These are phyloP conservation scores for Drosophila nigricruria DNA, from an alignment of 2,888 invertebrate species.

Conservation along the genomic window DNA sequence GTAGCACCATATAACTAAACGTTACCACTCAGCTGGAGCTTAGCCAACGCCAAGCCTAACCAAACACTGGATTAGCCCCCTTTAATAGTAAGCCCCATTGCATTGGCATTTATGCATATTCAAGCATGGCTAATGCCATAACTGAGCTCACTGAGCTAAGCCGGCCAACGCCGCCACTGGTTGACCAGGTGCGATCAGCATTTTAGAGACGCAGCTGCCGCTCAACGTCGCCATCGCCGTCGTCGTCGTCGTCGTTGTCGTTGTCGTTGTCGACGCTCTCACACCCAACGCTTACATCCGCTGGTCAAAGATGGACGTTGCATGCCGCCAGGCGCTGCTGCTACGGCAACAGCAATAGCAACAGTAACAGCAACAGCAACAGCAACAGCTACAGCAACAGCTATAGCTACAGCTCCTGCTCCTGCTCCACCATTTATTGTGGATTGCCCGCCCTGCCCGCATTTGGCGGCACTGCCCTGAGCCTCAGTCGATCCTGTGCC, in stretches of 20 bases:
- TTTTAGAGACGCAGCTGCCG: slow-evolving; percentile 42
- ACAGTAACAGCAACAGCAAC: slow-evolving; percentile 56
- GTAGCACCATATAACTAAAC: background rate
- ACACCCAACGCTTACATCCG: slow-evolving; percentile 54
- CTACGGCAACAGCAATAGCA: slow-evolving; percentile 51
- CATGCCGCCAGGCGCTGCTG: slow-evolving; percentile 69
- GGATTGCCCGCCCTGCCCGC: slow-evolving; percentile 33
- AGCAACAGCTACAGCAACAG: slow-evolving; percentile 58
- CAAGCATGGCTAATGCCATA: slow-evolving; percentile 49
- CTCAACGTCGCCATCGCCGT: slow-evolving; percentile 13
- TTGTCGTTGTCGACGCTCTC: slow-evolving; percentile 44
- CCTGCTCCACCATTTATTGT: slow-evolving; percentile 66
- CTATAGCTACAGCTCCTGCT: slow-evolving; percentile 55
- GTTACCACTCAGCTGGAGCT: background rate
- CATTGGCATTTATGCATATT: slow-evolving; percentile 47
- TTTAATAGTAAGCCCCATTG: slow-evolving; percentile 18
- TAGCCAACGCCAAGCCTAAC: background rate
- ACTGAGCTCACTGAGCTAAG: slow-evolving; percentile 21
- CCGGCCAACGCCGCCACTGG: slow-evolving; percentile 38
- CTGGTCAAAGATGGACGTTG: slow-evolving; percentile 53
- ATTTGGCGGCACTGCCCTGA: slow-evolving; percentile 8
- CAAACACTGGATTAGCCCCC: slow-evolving; percentile 1
- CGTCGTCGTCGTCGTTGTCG: slow-evolving; percentile 5
- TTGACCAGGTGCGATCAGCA: slow-evolving; percentile 44
- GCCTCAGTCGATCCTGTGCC: slow-evolving; percentile 15